Conservation (phyloP, 2,888 invertebrate genomes). For the Tricholauxania praeusta region DNA sequence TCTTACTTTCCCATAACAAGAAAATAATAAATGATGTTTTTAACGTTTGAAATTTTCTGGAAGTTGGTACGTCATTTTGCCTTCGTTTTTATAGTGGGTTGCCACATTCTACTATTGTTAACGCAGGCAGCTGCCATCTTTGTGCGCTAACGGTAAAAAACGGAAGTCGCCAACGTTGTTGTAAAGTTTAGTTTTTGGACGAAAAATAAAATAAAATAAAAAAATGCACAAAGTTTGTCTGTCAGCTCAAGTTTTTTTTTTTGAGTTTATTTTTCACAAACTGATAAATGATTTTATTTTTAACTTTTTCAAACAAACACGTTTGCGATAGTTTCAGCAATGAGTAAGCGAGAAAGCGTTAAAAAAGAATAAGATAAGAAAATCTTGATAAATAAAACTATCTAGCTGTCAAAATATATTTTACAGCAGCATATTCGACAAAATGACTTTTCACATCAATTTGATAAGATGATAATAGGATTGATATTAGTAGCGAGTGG, state of each 20-base stretch:
- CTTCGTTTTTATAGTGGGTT: not conserved
- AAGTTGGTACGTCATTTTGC: not conserved
- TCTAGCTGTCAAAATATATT: slow-evolving; percentile 7
- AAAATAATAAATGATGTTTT: slow-evolving; percentile 33
- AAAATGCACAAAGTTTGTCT: not conserved
- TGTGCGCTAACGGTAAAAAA: not conserved
- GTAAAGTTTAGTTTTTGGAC: not conserved
- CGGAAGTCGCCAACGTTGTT: slow-evolving; percentile 10
- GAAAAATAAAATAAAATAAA: not conserved
- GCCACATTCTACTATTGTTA: slow-evolving; percentile 6
- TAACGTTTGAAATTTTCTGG: slow-evolving; percentile 15
- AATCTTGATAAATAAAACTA: not conserved
- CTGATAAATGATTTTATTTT: slow-evolving; percentile 14
- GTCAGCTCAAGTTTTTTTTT: slow-evolving; percentile 2
- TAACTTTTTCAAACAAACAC: not conserved
- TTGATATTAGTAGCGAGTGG: not conserved
- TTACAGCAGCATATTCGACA: not conserved
- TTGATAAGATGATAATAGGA: not conserved
- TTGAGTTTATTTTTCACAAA: not conserved
- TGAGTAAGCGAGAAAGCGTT: not conserved
- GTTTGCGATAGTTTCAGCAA: not conserved
- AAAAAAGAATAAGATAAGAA: not conserved
- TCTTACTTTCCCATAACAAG: not conserved
- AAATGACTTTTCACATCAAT: not conserved
- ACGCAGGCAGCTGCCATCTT: slow-evolving; percentile 10